A percentile compares a stretch with the other conserved stretches of the same genome.
Conservation (phyloP, 2,113 vertebrate species). For the Phylloscopus trochilus region DNA sequence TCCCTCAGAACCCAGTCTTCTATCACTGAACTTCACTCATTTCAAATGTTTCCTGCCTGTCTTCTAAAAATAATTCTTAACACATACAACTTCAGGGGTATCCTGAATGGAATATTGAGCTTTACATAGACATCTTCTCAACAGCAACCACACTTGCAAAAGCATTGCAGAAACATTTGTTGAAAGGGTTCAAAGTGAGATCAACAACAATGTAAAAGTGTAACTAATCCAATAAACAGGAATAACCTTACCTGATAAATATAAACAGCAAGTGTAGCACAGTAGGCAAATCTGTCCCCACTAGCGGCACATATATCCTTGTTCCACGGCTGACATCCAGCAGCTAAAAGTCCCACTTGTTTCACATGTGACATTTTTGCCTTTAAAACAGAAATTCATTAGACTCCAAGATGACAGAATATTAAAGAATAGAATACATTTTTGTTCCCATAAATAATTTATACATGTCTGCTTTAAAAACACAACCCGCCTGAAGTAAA, state of each 20-base stretch:
- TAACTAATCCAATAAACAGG: background rate
- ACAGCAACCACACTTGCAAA: background rate
- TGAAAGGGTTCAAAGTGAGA: background rate
- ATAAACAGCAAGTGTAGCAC: constrained; percentile 95
- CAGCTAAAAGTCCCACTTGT: constrained; percentile 92
- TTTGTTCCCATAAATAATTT: background rate
- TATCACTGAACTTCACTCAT: background rate
- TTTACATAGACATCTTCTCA: background rate
- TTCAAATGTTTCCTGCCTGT: background rate
- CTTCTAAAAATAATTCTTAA: background rate
- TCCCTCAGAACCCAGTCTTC: background rate
- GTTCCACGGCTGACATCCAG: constrained; percentile 98
- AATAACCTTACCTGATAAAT: constrained; percentile 87
- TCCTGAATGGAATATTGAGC: background rate
- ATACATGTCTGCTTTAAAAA: background rate
- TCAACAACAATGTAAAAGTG: background rate
- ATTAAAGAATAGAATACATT: background rate
- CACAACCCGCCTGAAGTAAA: background rate
- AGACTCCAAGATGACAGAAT: background rate
- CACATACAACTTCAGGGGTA: background rate
- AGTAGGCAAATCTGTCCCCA: constrained; percentile 94
- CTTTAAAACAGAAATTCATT: constrained; percentile 61
- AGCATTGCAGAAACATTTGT: background rate
- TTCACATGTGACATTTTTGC: constrained; percentile 92
- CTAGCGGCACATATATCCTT: constrained; percentile 94